These are phyloP conservation scores for Cyphotilapia sp. DNA, from an alignment of 2,113 vertebrate species.

Conservation along the genomic window DNA sequence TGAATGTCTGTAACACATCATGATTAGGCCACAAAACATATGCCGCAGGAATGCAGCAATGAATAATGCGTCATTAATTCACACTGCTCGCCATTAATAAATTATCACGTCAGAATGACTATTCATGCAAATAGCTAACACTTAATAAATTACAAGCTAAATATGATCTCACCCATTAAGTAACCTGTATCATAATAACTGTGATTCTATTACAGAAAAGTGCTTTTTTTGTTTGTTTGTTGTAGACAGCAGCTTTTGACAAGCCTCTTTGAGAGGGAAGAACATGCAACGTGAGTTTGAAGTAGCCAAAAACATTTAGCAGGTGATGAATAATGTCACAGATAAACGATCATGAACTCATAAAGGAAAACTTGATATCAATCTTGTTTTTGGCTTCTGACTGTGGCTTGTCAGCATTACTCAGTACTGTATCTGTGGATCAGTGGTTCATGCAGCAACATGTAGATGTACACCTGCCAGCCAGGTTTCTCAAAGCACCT, in stretches of 20 bases:
- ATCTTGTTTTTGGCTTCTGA: neutral
- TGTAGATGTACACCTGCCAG: neutral
- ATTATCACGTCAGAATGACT: neutral
- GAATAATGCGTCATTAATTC: neutral
- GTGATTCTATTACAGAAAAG: neutral
- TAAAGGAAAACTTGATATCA: neutral
- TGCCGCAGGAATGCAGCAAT: neutral
- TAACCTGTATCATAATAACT: neutral
- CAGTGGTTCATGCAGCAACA: neutral
- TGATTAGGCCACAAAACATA: neutral
- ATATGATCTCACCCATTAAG: neutral
- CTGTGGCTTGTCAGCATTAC: neutral
- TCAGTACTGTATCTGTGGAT: neutral
- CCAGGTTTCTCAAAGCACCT: neutral
- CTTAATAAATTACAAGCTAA: neutral
- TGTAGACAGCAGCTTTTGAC: neutral
- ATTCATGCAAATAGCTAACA: neutral
- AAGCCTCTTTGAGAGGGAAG: neutral
- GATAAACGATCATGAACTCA: neutral
- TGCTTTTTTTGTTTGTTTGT: neutral
- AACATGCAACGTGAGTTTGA: neutral
- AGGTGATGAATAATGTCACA: neutral
- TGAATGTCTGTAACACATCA: neutral
- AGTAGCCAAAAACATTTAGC: neutral
- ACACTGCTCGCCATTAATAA: neutral